phyloP scores from a whole-genome alignment of 2,888 invertebrate species.

The Allophyes oxyacanthae region DNA sequence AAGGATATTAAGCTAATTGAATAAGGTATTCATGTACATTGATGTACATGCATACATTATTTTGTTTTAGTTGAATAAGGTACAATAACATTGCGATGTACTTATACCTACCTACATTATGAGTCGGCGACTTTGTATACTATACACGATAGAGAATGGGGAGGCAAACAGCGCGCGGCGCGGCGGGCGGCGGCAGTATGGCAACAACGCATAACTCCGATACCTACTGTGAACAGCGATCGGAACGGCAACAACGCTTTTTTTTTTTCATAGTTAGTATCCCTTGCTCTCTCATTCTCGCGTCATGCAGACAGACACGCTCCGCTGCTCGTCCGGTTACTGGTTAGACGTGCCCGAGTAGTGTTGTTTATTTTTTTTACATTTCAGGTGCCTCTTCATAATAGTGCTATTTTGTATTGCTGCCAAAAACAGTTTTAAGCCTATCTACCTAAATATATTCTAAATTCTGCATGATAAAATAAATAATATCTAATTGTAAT shows the following conservation, averaged over 20 bases:
- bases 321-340: constrained; percentile 64
- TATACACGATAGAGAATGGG: constrained; percentile 46
- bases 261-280: constrained; percentile 69
- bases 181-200: constrained; percentile 14
- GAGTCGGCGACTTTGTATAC: constrained; percentile 27
- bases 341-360: background rate
- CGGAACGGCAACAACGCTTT: constrained; percentile 76
- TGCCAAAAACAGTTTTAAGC: constrained; percentile 26
- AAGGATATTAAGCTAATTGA: too few species aligned
- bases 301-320: constrained; percentile 71
- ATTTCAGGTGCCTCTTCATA: constrained; percentile 43
- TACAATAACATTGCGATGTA: constrained; percentile 24
- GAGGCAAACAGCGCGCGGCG: constrained; percentile 41
- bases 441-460: constrained; percentile 8
- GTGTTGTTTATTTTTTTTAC: constrained; percentile 25
- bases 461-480: constrained; percentile 16
- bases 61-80: background rate
- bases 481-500: too few species aligned
- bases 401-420: constrained; percentile 32
- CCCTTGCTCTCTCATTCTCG: constrained; percentile 59
- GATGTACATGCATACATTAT: too few species aligned
- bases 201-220: constrained; percentile 55
- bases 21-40: too few species aligned
- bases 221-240: constrained; percentile 58
- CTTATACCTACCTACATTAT: constrained; percentile 27